phyloP scores from a whole-genome alignment of 2,888 invertebrate genomes.

The Orgyia antiqua region DNA sequence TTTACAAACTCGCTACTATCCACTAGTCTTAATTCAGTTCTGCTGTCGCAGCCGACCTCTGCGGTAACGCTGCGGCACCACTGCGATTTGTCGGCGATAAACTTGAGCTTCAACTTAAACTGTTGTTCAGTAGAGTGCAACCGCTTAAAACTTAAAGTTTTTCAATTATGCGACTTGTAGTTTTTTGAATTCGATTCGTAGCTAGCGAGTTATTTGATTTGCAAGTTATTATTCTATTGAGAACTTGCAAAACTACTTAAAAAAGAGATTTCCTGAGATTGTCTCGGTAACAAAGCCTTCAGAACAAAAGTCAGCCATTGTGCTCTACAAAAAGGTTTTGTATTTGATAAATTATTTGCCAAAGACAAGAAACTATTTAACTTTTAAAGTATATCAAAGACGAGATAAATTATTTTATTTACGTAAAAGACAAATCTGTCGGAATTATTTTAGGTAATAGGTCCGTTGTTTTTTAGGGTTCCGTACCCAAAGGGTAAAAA shows the following conservation, averaged over 20 bases:
- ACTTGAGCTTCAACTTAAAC: constrained; percentile 41
- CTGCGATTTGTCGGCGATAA: constrained; percentile 37
- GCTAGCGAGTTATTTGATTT: constrained; percentile 45
- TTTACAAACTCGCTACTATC: constrained; percentile 46
- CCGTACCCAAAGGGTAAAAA: no score
- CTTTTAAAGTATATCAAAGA: no score
- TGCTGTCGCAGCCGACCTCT: constrained; percentile 43
- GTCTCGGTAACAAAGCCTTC: constrained; percentile 18
- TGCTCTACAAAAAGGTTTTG: constrained; percentile 9
- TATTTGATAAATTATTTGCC: no score
- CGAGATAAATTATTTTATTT: no score
- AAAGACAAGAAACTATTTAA: no score
- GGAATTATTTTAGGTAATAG: no score
- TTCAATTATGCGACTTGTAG: constrained; percentile 47
- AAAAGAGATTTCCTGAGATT: constrained; percentile 21
- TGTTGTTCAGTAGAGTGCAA: constrained; percentile 33
- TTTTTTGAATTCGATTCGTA: constrained; percentile 44
- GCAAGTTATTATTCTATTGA: constrained; percentile 29
- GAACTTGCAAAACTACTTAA: constrained; percentile 28
- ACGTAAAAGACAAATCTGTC: no score
- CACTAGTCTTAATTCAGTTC: constrained; percentile 54
- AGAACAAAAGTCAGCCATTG: constrained; percentile 18
- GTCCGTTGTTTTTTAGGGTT: no score
- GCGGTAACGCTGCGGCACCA: constrained; percentile 32
- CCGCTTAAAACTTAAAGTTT: constrained; percentile 46